Percentiles rank a stretch among this genome's conserved stretches.
Evolutionary conservation across 2,797 vertebrate species (phyloP).

Genomic region (Danio tinwini): DNA sequence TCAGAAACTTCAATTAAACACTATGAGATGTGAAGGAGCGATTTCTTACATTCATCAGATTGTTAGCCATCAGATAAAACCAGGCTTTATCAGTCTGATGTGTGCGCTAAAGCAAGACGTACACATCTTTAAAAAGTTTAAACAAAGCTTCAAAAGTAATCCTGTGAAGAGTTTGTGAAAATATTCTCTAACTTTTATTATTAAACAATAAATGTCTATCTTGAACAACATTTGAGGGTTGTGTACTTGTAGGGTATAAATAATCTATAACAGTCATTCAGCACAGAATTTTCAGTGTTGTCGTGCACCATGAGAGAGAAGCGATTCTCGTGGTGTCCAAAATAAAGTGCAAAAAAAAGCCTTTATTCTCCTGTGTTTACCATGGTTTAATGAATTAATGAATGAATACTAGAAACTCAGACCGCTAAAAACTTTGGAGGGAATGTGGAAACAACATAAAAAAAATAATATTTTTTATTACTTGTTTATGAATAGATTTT

Average conservation of each 20-base stretch:
- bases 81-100: slow-evolving; percentile 35
- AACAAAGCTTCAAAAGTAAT: slow-evolving; percentile 38
- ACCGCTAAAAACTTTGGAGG: too few species aligned
- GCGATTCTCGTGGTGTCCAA: too few species aligned
- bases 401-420: too few species aligned
- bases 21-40: slow-evolving; percentile 27
- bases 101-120: neutral
- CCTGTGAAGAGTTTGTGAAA: neutral
- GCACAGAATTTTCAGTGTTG: too few species aligned
- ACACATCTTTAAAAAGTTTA: slow-evolving; percentile 7
- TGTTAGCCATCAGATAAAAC: slow-evolving; percentile 31
- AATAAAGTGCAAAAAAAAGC: too few species aligned
- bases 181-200: slow-evolving; percentile 5
- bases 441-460: too few species aligned
- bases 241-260: neutral
- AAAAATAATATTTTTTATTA: too few species aligned
- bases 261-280: neutral
- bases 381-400: too few species aligned
- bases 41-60: slow-evolving; percentile 40
- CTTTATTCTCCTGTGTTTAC: too few species aligned
- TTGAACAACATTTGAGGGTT: neutral
- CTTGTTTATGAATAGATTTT: too few species aligned
- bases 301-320: too few species aligned
- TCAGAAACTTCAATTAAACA: slow-evolving; percentile 38
- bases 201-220: slow-evolving; percentile 3